phyloP scores from a whole-genome alignment of 2,113 vertebrate genomes.

The Rhinolophus ferrumequinum region DNA sequence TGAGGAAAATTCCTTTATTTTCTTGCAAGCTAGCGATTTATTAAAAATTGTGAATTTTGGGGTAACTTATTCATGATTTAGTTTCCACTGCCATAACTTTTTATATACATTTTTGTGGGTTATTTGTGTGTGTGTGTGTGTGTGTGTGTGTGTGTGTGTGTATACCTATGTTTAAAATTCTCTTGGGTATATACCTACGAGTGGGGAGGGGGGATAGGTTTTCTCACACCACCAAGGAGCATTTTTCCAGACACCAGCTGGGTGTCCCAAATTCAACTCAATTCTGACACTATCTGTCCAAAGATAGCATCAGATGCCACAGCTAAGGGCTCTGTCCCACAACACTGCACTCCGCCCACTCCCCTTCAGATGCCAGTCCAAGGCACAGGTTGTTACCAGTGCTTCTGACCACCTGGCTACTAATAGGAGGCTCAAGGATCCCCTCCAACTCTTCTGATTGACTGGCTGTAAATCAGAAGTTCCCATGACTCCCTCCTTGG shows the following conservation, averaged over 20 bases:
- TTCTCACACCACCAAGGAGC: not conserved
- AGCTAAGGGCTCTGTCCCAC: not conserved
- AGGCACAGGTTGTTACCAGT: not conserved
- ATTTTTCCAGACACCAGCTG: not conserved
- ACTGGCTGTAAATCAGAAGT: not conserved
- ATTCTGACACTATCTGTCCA: not conserved
- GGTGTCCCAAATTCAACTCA: not conserved
- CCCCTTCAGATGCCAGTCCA: not conserved
- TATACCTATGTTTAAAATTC: not conserved
- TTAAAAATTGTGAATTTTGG: not conserved
- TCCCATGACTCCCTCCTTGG: not conserved
- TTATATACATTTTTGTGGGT: not conserved
- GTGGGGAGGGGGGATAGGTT: not conserved
- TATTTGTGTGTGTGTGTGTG: no score
- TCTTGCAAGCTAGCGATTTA: not conserved
- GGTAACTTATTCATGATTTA: not conserved
- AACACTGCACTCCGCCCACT: not conserved
- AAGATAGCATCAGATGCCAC: not conserved
- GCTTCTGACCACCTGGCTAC: not conserved
- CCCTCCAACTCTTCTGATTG: not conserved
- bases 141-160: not conserved
- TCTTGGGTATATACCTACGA: not conserved
- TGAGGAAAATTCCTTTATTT: not conserved
- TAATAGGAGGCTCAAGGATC: not conserved
- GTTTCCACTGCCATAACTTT: not conserved